A percentile compares a stretch with the other conserved stretches of the same genome.
Conservation (phyloP, 64 coral and sea anemone genomes). For the Pachyseris speciosa region DNA sequence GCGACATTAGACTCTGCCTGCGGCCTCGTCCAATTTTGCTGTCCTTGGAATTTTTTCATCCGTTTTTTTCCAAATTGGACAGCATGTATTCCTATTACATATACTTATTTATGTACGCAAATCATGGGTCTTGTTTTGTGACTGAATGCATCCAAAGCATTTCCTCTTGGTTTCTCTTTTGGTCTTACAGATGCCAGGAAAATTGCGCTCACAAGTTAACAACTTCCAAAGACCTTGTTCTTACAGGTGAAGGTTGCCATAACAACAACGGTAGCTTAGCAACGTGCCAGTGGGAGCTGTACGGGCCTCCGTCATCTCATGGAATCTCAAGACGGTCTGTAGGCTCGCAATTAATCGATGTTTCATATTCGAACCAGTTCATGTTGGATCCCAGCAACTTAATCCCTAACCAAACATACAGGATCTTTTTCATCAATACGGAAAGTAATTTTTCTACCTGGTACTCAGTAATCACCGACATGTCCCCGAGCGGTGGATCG, state of each 20-base stretch:
- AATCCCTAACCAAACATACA: conserved; percentile 30
- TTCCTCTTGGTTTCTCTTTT: background rate
- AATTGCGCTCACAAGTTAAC: conserved; percentile 38
- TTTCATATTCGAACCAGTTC: conserved; percentile 22
- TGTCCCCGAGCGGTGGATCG: conserved; percentile 26
- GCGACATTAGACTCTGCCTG: too few relatives aligned
- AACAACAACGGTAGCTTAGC: background rate
- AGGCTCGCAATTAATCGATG: background rate
- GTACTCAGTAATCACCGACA: conserved; percentile 42
- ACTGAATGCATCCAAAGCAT: too few relatives aligned
- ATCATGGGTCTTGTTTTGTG: too few relatives aligned
- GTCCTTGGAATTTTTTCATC: too few relatives aligned
- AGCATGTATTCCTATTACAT: too few relatives aligned
- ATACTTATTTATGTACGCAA: too few relatives aligned
- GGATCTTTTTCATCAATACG: background rate
- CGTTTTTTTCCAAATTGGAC: too few relatives aligned
- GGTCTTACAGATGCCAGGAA: conserved; percentile 37
- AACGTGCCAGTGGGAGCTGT: conserved; percentile 26
- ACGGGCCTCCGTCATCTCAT: background rate
- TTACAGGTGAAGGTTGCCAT: background rate
- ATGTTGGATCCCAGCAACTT: conserved; percentile 1
- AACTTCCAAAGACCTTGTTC: conserved; percentile 7
- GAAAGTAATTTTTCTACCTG: background rate
- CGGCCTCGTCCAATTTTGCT: too few relatives aligned
- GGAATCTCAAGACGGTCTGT: background rate